phyloP scores from a whole-genome alignment of 1,140 invertebrate species.

The Cydia pomonella region DNA sequence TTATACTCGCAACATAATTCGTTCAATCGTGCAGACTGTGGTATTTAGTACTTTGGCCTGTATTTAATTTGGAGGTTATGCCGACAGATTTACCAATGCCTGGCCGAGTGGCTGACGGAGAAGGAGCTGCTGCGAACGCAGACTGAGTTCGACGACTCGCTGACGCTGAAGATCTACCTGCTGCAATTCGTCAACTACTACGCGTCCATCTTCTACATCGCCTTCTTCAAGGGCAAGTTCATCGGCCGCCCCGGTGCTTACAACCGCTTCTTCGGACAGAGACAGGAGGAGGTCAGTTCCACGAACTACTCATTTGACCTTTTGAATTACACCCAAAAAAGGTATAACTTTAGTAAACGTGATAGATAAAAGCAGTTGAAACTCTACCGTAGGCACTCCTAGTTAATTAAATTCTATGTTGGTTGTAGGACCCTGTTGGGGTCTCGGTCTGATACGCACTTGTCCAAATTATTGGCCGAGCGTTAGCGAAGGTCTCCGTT shows the following conservation, averaged over 20 bases:
- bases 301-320: neutral
- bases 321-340: too few relatives aligned
- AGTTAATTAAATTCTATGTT: too few relatives aligned
- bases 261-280: constrained; percentile 86
- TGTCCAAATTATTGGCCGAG: too few relatives aligned
- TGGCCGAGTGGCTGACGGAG: constrained; percentile 96
- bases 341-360: too few relatives aligned
- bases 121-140: constrained; percentile 96
- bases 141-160: constrained; percentile 98
- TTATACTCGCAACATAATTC: too few relatives aligned
- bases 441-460: too few relatives aligned
- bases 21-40: too few relatives aligned
- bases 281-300: constrained; percentile 90
- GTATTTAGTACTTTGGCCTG: neutral
- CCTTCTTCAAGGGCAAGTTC: constrained; percentile 97
- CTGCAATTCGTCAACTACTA: constrained; percentile 99
- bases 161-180: constrained; percentile 98
- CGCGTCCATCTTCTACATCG: constrained; percentile 99
- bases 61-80: constrained; percentile 15
- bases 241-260: constrained; percentile 92
- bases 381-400: too few relatives aligned
- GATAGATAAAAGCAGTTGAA: too few relatives aligned
- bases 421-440: too few relatives aligned
- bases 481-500: too few relatives aligned
- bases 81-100: constrained; percentile 89